Evolutionary conservation across 2,888 invertebrate genomes (phyloP).

Genomic region (Mesoligia furuncula): DNA sequence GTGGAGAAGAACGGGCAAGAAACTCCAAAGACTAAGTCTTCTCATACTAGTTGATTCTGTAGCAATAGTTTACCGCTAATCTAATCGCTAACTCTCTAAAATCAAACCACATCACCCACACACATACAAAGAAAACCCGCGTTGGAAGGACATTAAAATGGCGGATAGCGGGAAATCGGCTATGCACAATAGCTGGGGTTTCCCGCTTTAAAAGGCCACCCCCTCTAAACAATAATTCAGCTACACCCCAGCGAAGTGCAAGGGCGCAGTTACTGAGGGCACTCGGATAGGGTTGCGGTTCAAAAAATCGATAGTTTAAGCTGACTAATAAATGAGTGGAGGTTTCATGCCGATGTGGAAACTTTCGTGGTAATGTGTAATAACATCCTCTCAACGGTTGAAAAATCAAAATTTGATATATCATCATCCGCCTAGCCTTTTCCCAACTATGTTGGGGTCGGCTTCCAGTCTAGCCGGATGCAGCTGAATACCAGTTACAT

Average conservation of each 20-base stretch:
- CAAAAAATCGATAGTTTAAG: conserved; percentile 70
- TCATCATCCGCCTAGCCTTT: too few relatives aligned
- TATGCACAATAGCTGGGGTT: conserved; percentile 90
- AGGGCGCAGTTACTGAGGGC: conserved; percentile 89
- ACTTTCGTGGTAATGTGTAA: conserved; percentile 7
- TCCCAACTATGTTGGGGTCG: too few relatives aligned
- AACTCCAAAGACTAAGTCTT: too few relatives aligned
- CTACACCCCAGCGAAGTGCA: conserved; percentile 90
- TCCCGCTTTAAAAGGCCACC: conserved; percentile 88
- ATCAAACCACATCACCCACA: conserved; percentile 69
- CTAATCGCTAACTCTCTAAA: conserved; percentile 24
- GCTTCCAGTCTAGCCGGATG: too few relatives aligned
- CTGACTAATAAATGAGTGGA: conserved; percentile 61
- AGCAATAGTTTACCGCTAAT: neutral
- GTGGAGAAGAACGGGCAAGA: too few relatives aligned
- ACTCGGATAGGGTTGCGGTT: conserved; percentile 73
- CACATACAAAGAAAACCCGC: conserved; percentile 60
- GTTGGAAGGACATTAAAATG: conserved; percentile 87
- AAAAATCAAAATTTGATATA: too few relatives aligned
- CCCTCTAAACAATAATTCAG: conserved; percentile 90
- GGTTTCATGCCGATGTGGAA: conserved; percentile 33
- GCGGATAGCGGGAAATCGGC: conserved; percentile 89
- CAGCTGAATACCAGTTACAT: too few relatives aligned
- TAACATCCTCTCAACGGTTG: too few relatives aligned
- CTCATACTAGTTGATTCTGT: neutral